Conservation (phyloP, 2,888 invertebrate species). For the Orthosia incerta region DNA sequence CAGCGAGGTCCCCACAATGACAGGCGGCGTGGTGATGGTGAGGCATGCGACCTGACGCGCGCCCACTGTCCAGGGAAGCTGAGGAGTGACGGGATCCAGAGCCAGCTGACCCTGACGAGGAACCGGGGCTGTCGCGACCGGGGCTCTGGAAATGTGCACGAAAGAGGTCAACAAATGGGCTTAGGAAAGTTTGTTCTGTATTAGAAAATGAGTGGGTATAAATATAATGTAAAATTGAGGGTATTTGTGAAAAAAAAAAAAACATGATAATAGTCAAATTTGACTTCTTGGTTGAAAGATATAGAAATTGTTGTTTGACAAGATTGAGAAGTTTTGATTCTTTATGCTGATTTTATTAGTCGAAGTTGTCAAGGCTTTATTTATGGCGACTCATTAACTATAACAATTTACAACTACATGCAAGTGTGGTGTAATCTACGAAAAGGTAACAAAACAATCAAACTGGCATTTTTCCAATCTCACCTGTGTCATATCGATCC, state of each 20-base stretch:
- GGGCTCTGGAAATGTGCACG: conserved; percentile 92
- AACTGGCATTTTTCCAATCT: not conserved
- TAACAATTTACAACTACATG: too few relatives aligned
- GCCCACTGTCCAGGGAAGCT: conserved; percentile 97
- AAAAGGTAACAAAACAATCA: not conserved
- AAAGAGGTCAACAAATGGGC: conserved; percentile 13
- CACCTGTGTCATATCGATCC: conserved; percentile 96
- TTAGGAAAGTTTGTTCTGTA: too few relatives aligned
- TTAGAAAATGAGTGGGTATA: not conserved
- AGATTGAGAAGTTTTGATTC: too few relatives aligned
- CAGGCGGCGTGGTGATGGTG: conserved; percentile 95
- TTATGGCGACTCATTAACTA: too few relatives aligned
- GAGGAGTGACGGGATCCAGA: conserved; percentile 97
- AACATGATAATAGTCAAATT: too few relatives aligned
- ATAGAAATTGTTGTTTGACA: too few relatives aligned
- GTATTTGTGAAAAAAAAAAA: too few relatives aligned
- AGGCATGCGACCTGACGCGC: conserved; percentile 95
- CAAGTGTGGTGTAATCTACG: not conserved
- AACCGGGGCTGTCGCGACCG: conserved; percentile 98
- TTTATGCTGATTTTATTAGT: too few relatives aligned
- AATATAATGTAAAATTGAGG: too few relatives aligned
- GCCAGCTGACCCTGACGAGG: conserved; percentile 96
- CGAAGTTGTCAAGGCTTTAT: too few relatives aligned
- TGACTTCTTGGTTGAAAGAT: too few relatives aligned
- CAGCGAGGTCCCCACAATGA: conserved; percentile 94